These are phyloP conservation scores for Dryobotodes eremita DNA, from an alignment of 2,888 invertebrate genomes.

Conservation along the genomic window DNA sequence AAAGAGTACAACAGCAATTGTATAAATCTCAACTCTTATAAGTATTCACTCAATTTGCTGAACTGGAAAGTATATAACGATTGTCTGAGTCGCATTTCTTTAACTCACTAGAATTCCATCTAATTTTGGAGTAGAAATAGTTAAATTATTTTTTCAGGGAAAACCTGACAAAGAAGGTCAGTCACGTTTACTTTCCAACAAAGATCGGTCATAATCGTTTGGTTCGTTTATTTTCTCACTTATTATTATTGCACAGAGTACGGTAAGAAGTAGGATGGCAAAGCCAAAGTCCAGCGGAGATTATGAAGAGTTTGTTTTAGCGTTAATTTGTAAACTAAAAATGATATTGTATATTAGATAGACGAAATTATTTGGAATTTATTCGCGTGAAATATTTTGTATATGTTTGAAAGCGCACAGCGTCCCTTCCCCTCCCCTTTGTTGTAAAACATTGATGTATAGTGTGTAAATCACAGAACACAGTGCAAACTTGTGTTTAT, in stretches of 20 bases:
- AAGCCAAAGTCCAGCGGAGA: slow-evolving; percentile 79
- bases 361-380: slow-evolving; percentile 75
- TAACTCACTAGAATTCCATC: slow-evolving; percentile 47
- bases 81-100: slow-evolving; percentile 8
- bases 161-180: background rate
- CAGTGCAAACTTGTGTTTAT: slow-evolving; percentile 66
- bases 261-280: slow-evolving; percentile 69
- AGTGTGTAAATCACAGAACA: slow-evolving; percentile 62
- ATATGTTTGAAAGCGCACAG: slow-evolving; percentile 71
- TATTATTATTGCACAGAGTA: slow-evolving; percentile 75
- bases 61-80: slow-evolving; percentile 6
- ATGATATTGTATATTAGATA: slow-evolving; percentile 82
- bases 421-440: slow-evolving; percentile 56
- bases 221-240: slow-evolving; percentile 68
- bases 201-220: slow-evolving; percentile 21
- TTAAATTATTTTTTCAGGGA: slow-evolving; percentile 14
- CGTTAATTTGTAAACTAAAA: slow-evolving; percentile 77
- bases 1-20: background rate
- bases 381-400: slow-evolving; percentile 56
- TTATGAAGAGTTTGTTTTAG: slow-evolving; percentile 75
- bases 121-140: slow-evolving; percentile 48
- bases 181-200: slow-evolving; percentile 27
- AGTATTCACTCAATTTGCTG: slow-evolving; percentile 2
- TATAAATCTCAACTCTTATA: slow-evolving; percentile 8
- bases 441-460: slow-evolving; percentile 45